Percentiles rank a stretch among this genome's conserved stretches.
These are phyloP conservation scores for Dysidea cf. avara DNA, from an alignment of 37 sponge, comb jelly and placozoan species.

Conservation along the genomic window DNA sequence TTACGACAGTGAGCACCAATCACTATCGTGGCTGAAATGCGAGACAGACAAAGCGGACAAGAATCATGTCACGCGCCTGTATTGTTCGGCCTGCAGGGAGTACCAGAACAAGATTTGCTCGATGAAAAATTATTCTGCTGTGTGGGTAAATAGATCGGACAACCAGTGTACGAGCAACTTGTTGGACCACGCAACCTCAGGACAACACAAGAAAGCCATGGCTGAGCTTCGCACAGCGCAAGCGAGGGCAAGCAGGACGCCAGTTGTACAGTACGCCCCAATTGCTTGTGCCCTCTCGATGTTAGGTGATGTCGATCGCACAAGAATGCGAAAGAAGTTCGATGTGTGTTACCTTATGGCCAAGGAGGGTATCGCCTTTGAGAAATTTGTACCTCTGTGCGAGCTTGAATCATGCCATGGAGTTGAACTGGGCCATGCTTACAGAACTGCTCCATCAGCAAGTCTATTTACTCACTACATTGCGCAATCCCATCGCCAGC, in stretches of 20 bases:
- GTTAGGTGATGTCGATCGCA: conserved; percentile 13
- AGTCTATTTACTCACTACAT: background rate
- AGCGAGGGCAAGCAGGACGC: conserved; percentile 19
- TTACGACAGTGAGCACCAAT: conserved; percentile 38
- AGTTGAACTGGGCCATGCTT: too few species aligned
- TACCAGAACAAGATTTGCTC: conserved; percentile 17
- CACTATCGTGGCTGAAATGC: conserved; percentile 40
- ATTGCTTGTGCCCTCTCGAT: conserved; percentile 26
- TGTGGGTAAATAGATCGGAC: conserved; percentile 33
- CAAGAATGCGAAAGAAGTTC: conserved; percentile 37
- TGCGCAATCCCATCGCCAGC: background rate
- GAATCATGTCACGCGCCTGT: conserved; percentile 17
- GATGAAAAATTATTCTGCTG: conserved; percentile 42
- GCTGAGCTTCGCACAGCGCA: conserved; percentile 1
- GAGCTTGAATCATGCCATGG: background rate
- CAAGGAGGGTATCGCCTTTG: conserved; percentile 46
- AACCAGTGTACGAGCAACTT: conserved; percentile 50
- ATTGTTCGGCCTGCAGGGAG: conserved; percentile 40
- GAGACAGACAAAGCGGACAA: conserved; percentile 18
- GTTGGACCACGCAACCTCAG: conserved; percentile 38
- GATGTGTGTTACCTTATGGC: conserved; percentile 50
- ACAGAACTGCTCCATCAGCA: too few species aligned
- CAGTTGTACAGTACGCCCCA: conserved; percentile 33
- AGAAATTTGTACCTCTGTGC: conserved; percentile 22
- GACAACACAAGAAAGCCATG: conserved; percentile 42